These are phyloP conservation scores for Falco columbarius DNA, from an alignment of 2,797 vertebrate genomes.

Conservation along the genomic window DNA sequence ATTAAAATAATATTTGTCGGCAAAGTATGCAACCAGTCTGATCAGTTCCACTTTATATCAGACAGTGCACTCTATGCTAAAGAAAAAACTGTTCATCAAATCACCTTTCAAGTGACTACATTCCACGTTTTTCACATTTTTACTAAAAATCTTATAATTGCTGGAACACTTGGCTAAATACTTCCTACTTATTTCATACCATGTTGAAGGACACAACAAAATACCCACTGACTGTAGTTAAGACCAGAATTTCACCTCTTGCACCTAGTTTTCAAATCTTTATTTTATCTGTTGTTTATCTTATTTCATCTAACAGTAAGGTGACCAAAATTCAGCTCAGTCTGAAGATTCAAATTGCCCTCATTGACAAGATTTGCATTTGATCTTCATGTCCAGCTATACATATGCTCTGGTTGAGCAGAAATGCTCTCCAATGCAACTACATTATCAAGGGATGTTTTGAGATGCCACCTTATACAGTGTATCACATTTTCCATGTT, in stretches of 20 bases:
- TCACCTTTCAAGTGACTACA: not conserved
- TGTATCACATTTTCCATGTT: not conserved
- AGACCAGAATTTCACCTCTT: not conserved
- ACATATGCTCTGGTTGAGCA: not conserved
- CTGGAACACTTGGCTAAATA: not conserved
- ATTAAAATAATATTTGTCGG: not conserved
- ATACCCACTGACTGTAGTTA: not conserved
- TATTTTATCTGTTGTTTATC: not conserved
- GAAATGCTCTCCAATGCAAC: not conserved
- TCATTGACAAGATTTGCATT: not conserved
- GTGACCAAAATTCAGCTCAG: not conserved
- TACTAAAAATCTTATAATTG: not conserved
- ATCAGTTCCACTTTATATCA: not conserved
- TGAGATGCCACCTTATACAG: not conserved
- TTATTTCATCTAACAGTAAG: not conserved
- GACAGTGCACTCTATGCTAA: not conserved
- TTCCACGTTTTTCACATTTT: not conserved
- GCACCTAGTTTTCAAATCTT: not conserved
- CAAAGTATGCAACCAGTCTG: not conserved
- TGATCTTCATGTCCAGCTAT: not conserved
- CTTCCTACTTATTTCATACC: not conserved
- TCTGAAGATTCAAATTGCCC: not conserved
- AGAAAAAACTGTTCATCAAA: not conserved
- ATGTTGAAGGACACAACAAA: not conserved
- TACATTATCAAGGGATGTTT: not conserved